Evolutionary conservation across 1,140 invertebrate genomes (phyloP).

Genomic region (Euwallacea similis): DNA sequence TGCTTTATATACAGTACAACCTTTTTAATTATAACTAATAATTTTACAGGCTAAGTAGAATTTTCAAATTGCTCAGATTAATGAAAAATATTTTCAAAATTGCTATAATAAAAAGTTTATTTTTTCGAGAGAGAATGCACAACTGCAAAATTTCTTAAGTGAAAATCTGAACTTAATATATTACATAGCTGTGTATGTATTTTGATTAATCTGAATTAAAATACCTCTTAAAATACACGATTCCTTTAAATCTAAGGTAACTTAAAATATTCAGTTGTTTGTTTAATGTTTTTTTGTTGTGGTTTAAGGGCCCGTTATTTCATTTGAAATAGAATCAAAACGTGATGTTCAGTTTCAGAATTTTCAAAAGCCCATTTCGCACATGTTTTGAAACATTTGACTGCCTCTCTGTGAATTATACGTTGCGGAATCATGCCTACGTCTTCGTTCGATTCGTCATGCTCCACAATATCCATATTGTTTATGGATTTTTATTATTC

Average conservation of each 20-base stretch:
- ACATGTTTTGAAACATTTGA: not conserved
- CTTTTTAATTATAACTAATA: too few species aligned
- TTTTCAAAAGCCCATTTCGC: not conserved
- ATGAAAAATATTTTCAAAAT: too few species aligned
- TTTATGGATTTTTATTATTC: not conserved
- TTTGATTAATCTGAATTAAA: too few species aligned
- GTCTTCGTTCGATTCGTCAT: not conserved
- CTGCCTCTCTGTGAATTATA: not conserved
- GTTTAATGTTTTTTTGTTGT: not conserved
- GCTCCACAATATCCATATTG: not conserved
- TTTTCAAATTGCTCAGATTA: too few species aligned
- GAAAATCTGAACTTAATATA: too few species aligned
- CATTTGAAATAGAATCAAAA: conserved; percentile 1
- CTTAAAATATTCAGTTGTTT: not conserved
- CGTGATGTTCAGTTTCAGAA: conserved; percentile 2
- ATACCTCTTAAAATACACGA: too few species aligned
- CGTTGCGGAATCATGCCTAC: not conserved
- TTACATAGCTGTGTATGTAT: too few species aligned
- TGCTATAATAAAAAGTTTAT: too few species aligned
- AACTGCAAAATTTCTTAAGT: too few species aligned
- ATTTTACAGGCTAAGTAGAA: too few species aligned
- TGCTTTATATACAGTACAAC: too few species aligned
- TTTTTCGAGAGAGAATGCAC: too few species aligned
- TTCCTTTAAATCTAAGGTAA: not conserved
- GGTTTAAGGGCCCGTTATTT: not conserved